Base-by-base conservation (phyloP, 2,888 invertebrate species). In the Steinernema carpocapsae region DNA sequence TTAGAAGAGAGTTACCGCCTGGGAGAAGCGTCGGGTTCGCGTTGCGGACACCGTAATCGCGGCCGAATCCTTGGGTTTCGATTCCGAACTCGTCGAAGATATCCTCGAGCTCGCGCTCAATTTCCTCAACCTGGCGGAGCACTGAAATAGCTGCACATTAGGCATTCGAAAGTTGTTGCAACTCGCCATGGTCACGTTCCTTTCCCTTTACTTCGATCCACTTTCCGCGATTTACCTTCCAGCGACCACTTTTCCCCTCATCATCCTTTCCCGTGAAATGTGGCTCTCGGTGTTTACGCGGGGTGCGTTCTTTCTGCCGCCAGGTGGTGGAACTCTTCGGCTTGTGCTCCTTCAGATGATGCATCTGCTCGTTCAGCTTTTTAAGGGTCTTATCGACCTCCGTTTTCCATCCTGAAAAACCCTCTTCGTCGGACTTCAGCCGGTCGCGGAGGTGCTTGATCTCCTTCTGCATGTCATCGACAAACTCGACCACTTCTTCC, bases 31-130 rank as follows among this genome's bases (percentile, higher is more conserved):
- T 26, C 6, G 56, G 56, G 14, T 56, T 19, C 22, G 22, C 24
- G 56, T 64, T 64, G 12, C 37, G 64, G n/a, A 17, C 64, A 32
- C 64, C 64, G 32, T 7, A 64, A 12, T 64, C 37, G 32, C 32
- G 64, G 32, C 17, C 29, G 17, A 64, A 26, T 6, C 24, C 24
- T 3, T 17, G 64, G 17, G 64, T 17, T 6, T 64, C 64, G 64
- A 64, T 29, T 6, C 64, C 64, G 64, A 64, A 32, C 32, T 64
- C 64, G 17, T 64, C 64, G n/a, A 64, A 64, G 29, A 64, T 64
- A 7, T 64, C 64, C 32, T 29, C 64, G 14, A 64, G 22, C 6
- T 64, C 64, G 2, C 37, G 1, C 32, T 64, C 64, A 32, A 64
- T 64, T 14, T 10, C 64, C 26, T 26, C 64, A 17, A 64, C 64